Conservation (phyloP, 2,113 vertebrate species). For the Ibidorhyncha struthersii region DNA sequence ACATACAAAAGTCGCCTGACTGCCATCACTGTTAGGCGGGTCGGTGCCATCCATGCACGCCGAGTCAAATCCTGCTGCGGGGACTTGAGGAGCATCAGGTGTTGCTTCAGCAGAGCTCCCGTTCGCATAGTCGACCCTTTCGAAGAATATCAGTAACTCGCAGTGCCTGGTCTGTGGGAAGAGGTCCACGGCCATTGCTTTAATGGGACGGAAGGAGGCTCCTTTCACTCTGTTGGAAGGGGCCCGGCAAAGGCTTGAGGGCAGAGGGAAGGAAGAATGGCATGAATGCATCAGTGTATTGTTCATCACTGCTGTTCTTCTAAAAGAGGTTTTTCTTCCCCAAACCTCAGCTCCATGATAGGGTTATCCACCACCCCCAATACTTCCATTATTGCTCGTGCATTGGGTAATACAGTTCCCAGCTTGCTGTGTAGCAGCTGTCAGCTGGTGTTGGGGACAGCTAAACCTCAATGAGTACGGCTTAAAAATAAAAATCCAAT, state of each 20-base stretch:
- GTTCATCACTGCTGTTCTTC: neutral
- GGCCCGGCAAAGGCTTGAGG: slow-evolving; percentile 85
- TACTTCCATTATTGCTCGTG: neutral
- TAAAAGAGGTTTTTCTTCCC: neutral
- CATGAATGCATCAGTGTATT: fast-evolving
- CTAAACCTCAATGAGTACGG: no score
- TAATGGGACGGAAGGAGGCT: slow-evolving; percentile 83
- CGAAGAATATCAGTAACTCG: slow-evolving; percentile 89
- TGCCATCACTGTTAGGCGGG: fast-evolving
- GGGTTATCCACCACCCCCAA: neutral
- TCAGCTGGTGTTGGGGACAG: neutral
- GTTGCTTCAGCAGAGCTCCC: neutral
- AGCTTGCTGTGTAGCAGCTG: neutral
- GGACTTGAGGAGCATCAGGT: fast-evolving
- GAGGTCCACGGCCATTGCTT: slow-evolving; percentile 90
- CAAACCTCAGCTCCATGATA: fast-evolving
- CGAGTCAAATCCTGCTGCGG: fast-evolving
- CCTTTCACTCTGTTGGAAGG: slow-evolving; percentile 94
- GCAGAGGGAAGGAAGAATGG: neutral
- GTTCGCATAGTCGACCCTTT: slow-evolving; percentile 78
- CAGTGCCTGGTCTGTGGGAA: slow-evolving; percentile 95
- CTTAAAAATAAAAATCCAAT: neutral
- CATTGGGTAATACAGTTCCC: neutral
- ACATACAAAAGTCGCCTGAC: fast-evolving
- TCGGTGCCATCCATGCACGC: neutral